Evolutionary conservation across 2,113 vertebrate genomes (phyloP), one percentile per base, ranked within the genome.

Genomic region (Hiodon tergisus): DNA sequence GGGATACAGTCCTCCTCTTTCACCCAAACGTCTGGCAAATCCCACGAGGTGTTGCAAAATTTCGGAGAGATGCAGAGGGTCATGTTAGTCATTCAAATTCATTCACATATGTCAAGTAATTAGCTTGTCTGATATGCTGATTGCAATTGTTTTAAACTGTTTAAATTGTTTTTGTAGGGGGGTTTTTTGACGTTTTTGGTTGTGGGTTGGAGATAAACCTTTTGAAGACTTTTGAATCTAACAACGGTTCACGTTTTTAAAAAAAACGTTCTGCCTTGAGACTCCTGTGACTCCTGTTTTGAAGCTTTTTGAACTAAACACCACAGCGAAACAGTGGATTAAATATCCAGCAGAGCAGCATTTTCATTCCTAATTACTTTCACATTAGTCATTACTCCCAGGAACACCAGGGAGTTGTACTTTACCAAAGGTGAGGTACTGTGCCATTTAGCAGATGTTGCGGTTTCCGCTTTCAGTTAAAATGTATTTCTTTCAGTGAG

Each of bases 321-420:
- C 73, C 71, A 72, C 73, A 65, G 65, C 79, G 88, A 84, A 90
- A 90, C 80, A 71, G 81, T 80, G 89, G 85, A 82, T 3, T 62
- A 60, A 80, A 78, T 81, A 81, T 87, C 82, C 76, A 83, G 83
- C 85, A 84, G 77, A 82, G 78, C 73, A 73, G 76, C 82, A 72
- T 80, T 81, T 86, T 77, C 84, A 79, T 82, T 75, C 73, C 81
- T 75, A 83, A 87, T 83, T 75, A 83, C 84, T 87, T 85, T 61
- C 85, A 72, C 77, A 79, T 84, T 81, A 85, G 79, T 85, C 81
- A 87, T 84, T 86, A 76, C 82, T 84, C 86, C 84, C 85, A 81
- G 81, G 81, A 78, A 81, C 81, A 82, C 85, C 85, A 83, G 80
- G 86, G 85, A 87, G 73, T 5, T 11, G 57, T 61, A 79, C 70